Evolutionary conservation across 35 echinoderm and acorn worm species (phyloP), one percentile per base, ranked within the genome.

Genomic region (Diadema setosum): DNA sequence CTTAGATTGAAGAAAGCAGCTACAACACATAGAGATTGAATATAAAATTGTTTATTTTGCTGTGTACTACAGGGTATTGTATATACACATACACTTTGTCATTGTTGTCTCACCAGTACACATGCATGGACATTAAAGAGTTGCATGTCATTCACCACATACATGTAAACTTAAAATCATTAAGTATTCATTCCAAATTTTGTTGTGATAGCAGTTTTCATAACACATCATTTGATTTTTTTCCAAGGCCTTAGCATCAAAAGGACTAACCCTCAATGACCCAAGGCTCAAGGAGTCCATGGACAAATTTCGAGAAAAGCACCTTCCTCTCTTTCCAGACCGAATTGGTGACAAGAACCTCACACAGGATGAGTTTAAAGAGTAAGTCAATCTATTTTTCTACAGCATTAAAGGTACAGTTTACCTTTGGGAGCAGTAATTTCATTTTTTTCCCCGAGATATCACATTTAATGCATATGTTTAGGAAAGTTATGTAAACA

Each of bases 241-340:
- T 55, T 3, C 3, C 30, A 60, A 90, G 88, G 88, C 64, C 12
- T 48, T 90, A 46, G 52, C 57, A 34, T 48, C 58, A 23, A 90
- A 83, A 69, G 88, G 88, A 20, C 59, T 90, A 15, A 46, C 46
- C 20, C 57, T 83, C 41, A 75, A 41, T 21, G 88, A 90, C 36
- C 88, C 88, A 5, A 56, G 88, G 26, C 63, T 90, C 3, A 63
- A 81, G n/a, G 88, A 90, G 32, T 90, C 88, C 1, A 69, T 90
- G 80, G 80, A 67, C 15, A 90, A 74, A 3, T 83, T 90, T 46
- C 35, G 60, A 39, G 14, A 83, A 7, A 83, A 90, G 44, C 52
- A 83, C 35, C 36, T 65, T 21, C 45, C 59, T 35, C 39, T 43
- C 33, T 90, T 83, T 32, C 88, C 88, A 8, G 81, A 90, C 42